These are phyloP conservation scores for Coptodon rendalli DNA, from an alignment of 2,113 vertebrate species.

Conservation along the genomic window DNA sequence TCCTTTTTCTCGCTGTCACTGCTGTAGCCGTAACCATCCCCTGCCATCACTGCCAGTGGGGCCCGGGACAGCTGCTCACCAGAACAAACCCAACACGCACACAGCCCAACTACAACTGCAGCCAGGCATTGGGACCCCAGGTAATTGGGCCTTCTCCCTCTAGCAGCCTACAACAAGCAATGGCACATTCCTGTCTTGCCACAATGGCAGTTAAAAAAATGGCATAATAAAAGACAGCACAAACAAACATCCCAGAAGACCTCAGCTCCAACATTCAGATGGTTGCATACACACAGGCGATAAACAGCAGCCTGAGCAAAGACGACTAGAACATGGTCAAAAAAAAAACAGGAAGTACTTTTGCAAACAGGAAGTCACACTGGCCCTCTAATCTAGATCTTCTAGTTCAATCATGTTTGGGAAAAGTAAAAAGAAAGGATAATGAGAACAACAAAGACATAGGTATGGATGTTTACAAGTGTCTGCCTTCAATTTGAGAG, in stretches of 20 bases:
- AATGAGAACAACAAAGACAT: constrained; percentile 67
- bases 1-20: constrained; percentile 34
- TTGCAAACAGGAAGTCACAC: constrained; percentile 60
- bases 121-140: constrained; percentile 43
- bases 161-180: constrained; percentile 60
- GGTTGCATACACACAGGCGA: constrained; percentile 43
- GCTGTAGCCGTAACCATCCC: constrained; percentile 23
- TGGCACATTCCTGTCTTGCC: constrained; percentile 72
- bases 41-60: constrained; percentile 50
- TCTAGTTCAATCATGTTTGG: neutral
- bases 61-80: constrained; percentile 59
- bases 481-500: constrained; percentile 63
- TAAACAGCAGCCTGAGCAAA: constrained; percentile 53
- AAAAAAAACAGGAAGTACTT: constrained; percentile 50
- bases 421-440: constrained; percentile 36
- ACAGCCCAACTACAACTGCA: constrained; percentile 14
- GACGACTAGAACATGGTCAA: constrained; percentile 27
- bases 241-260: constrained; percentile 64
- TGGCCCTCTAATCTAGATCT: constrained; percentile 5
- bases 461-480: constrained; percentile 71
- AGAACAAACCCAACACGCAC: constrained; percentile 42
- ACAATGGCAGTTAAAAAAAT: constrained; percentile 64
- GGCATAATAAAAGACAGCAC: constrained; percentile 60
- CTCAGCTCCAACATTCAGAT: constrained; percentile 42
- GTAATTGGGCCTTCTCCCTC: constrained; percentile 68